Evolutionary conservation across 2,113 vertebrate genomes (phyloP), one percentile per base, ranked within the genome.

Genomic region (Odobenus rosmarus): DNA sequence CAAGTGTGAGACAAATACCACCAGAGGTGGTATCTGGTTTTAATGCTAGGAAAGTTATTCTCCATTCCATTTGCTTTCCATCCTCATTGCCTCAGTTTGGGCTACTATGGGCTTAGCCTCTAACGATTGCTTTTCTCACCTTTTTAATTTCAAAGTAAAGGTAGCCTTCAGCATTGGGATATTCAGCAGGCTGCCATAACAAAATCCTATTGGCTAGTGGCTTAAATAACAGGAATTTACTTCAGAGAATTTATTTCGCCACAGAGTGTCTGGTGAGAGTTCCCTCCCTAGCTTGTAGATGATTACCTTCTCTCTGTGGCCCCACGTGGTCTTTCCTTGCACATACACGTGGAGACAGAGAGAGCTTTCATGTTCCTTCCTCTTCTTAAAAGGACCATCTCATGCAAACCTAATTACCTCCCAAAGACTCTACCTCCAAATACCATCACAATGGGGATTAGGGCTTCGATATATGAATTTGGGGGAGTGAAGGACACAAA

Each of bases 111-210:
- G 5, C 18, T 90, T 59, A 80, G 36, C 14, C 82, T 53, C 49
- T 12, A 91, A 79, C 53, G 39, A 42, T 39, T 42, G 59, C 21
- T 91, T 79, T 79, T 64, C 5, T 83, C 53, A 5, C 8, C 11
- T 46, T 88, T 91, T 53, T 59, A 92, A 81, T 91, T 91, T 91
- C 77, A 87, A 83, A 92, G 79, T 53, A 94, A 95, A 74, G 7
- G 16, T 64, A 90, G 26, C 31, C 39, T 62, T 61, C 14, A 23
- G n/a, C 3, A 28, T 87, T n/a, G 21, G 55, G 24, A 31, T 62
- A 57, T 46, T 93, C 16, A 62, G 42, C 18, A 86, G n/a, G 21
- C 49, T 55, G 21, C 21, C 7, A 2, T 57, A 76, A 49, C 18
- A 79, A 82, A 69, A 69, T 80, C 42, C 69, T 28, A 55, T 33